These are phyloP conservation scores for Berghia stephanieae DNA, from an alignment of 1,140 invertebrate species.

Conservation along the genomic window DNA sequence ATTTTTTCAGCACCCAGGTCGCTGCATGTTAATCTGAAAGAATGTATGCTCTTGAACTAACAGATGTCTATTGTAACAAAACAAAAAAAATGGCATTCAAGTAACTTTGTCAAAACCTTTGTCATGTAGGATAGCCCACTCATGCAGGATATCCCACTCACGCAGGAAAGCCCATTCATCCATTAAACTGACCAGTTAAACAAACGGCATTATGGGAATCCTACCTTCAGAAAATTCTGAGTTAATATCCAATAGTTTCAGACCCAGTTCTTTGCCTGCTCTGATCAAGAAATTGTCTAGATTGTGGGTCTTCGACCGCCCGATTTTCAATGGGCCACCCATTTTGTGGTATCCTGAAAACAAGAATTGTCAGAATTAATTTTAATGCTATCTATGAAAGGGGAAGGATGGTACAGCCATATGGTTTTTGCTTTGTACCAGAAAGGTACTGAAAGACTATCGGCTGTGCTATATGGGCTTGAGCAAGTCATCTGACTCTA, in stretches of 20 bases:
- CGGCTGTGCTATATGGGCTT: too few relatives aligned
- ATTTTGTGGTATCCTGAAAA: constrained; percentile 47
- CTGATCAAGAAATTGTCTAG: constrained; percentile 42
- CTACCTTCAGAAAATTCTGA: constrained; percentile 39
- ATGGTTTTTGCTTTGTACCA: background rate
- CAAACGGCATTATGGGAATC: too few relatives aligned
- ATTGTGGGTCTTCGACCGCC: constrained; percentile 36
- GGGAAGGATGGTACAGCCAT: background rate
- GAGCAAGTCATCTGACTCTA: too few relatives aligned
- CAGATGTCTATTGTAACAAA: constrained; percentile 67
- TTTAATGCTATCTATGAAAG: background rate
- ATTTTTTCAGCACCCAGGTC: too few relatives aligned
- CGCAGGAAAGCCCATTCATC: constrained; percentile 77
- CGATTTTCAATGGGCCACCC: constrained; percentile 47
- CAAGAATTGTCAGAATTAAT: background rate
- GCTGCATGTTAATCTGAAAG: too few relatives aligned
- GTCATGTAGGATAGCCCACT: constrained; percentile 54
- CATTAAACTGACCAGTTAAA: constrained; percentile 86
- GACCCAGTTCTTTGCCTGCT: constrained; percentile 47
- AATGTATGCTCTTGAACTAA: too few relatives aligned
- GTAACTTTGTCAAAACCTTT: constrained; percentile 72
- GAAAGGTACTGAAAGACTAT: too few relatives aligned
- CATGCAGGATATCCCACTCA: background rate
- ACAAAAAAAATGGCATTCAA: constrained; percentile 72
- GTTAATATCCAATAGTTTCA: constrained; percentile 45